Evolutionary conservation across 2,888 invertebrate genomes (phyloP), one percentile per base, ranked within the genome.

Genomic region (Mythimna impura): DNA sequence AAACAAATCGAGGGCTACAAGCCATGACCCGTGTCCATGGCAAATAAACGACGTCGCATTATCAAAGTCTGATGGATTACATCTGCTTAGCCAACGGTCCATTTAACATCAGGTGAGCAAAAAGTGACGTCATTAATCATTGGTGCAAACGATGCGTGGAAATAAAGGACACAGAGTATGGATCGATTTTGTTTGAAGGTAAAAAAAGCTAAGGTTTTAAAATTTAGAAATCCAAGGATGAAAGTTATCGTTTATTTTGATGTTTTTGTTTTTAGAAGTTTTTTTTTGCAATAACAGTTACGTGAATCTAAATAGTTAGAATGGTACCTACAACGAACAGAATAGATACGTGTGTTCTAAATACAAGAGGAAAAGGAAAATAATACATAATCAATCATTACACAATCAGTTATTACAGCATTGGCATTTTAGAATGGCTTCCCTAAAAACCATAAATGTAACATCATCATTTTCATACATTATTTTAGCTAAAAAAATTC

Each of bases 51-150:
- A 72, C 50, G 34, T 43, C 55, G 9, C 76, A 83, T 83, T 83
- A 83, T 73, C 81, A 74, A 65, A 62, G 65, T 61, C 79, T 73
- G 76, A 76, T 73, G 72, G 73, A 76, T 81, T 73, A 74, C 72
- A 73, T 76, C 61, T 81, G 76, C 76, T 83, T 78, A 74, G 61
- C 66, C 65, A 30, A 34, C 71, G 71, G 74, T 71, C 68, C 78
- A 78, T 78, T 82, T 69, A 69, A 69, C 82, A 71, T 58, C 83
- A 81, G 83, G 83, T 83, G 70, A 71, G 65, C 65, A 73, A 76
- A 80, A 78, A 58, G 58, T 73, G 58, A 71, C 66, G 64, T 30
- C 65, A 81, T 83, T 79, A 78, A 81, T 83, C 81, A 83, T 71
- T 63, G 70, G 43, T 60, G 66, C 47, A 69, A 81, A 73, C 36